A percentile compares a stretch with the other conserved stretches of the same genome.
Evolutionary conservation across 2,113 vertebrate species (phyloP).

Genomic region (Psilopogon haemacephalus): DNA sequence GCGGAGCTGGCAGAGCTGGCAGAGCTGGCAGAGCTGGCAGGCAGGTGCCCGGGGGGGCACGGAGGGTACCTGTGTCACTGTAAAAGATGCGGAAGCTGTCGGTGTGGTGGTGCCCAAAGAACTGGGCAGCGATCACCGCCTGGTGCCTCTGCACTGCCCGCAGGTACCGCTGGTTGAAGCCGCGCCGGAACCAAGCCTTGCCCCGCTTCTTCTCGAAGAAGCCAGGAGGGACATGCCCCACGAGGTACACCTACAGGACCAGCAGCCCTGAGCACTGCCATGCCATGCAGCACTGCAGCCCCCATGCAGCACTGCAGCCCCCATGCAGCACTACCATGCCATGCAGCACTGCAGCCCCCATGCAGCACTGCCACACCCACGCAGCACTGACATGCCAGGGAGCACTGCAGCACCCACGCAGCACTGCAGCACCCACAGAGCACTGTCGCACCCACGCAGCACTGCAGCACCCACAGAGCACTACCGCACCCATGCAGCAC

Average conservation of each 20-base stretch:
- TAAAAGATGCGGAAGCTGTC: constrained; percentile 95
- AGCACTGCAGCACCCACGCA: too few species aligned
- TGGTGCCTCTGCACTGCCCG: constrained; percentile 83
- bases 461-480: too few species aligned
- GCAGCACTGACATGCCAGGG: too few species aligned
- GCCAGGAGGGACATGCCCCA: constrained; percentile 90
- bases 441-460: neutral
- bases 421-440: too few species aligned
- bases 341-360: too few species aligned
- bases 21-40: neutral
- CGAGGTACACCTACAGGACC: constrained; percentile 84
- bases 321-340: neutral
- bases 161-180: constrained; percentile 83
- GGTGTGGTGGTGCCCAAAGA: constrained; percentile 95
- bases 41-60: neutral
- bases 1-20: neutral
- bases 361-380: neutral
- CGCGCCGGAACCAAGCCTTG: constrained; percentile 83
- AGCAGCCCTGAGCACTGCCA: neutral
- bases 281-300: too few species aligned
- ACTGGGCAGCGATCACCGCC: constrained; percentile 84
- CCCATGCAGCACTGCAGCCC: neutral
- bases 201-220: constrained; percentile 91
- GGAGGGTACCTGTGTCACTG: constrained; percentile 72
- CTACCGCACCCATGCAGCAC: too few species aligned